phyloP scores from a whole-genome alignment of 2,797 vertebrate genomes.

The Cetoscarus ocellatus region DNA sequence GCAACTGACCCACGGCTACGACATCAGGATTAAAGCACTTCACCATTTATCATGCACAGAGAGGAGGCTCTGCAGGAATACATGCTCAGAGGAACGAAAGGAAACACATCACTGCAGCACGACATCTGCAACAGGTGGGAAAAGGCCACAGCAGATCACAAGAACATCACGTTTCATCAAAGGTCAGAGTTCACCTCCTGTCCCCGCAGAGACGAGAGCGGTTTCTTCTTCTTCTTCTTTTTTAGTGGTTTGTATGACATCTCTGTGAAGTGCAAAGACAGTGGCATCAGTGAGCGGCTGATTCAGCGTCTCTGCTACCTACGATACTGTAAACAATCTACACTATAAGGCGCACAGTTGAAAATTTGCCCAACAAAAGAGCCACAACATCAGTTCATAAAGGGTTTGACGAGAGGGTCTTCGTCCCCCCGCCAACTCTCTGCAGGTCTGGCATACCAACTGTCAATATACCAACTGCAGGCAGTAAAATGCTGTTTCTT shows the following conservation, averaged over 20 bases:
- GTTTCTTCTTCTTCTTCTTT: conserved; percentile 14
- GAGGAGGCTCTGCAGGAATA: conserved; percentile 50
- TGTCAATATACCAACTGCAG: conserved; percentile 77
- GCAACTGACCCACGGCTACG: conserved; percentile 71
- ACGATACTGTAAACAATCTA: conserved; percentile 87
- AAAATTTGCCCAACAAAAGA: conserved; percentile 78
- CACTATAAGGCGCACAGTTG: conserved; percentile 88
- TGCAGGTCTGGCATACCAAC: conserved; percentile 79
- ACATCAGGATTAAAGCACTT: conserved; percentile 72
- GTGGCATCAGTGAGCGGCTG: conserved; percentile 31
- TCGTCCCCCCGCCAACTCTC: conserved; percentile 59
- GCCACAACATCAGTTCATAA: conserved; percentile 74
- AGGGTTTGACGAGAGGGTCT: conserved; percentile 71
- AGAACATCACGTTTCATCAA: conserved; percentile 66
- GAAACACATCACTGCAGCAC: conserved; percentile 61
- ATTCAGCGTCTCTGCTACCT: conserved; percentile 61
- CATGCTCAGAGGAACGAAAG: conserved; percentile 43
- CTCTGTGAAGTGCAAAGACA: conserved; percentile 74
- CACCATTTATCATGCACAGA: conserved; percentile 76
- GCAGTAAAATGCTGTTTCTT: conserved; percentile 79
- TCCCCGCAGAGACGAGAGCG: conserved; percentile 39
- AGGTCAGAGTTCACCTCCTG: conserved; percentile 61
- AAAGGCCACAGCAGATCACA: conserved; percentile 81
- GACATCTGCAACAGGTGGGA: conserved; percentile 60
- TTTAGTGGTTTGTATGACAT: conserved; percentile 66